A percentile compares a stretch with the other conserved stretches of the same genome.
Conservation (phyloP, 2,888 invertebrate species). For the Muscina levida region DNA sequence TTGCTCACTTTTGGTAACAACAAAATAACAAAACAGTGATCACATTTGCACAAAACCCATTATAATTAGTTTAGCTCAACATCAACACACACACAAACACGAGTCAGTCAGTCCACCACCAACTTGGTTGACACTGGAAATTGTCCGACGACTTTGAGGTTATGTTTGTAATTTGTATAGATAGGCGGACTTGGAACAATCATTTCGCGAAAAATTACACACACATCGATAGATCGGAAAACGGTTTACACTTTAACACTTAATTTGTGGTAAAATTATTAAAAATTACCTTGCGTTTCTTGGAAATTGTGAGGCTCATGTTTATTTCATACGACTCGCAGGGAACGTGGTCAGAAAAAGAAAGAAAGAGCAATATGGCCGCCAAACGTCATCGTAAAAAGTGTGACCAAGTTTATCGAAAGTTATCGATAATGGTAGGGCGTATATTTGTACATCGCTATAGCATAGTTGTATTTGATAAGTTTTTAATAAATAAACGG, state of each 20-base stretch:
- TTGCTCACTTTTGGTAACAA: not conserved
- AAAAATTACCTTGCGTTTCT: constrained; percentile 80
- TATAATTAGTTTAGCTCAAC: not conserved
- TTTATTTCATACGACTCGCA: constrained; percentile 78
- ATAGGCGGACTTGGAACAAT: constrained; percentile 38
- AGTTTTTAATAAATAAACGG: too few relatives aligned
- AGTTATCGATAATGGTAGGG: constrained; percentile 50
- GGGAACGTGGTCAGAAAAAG: constrained; percentile 80
- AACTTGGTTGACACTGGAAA: constrained; percentile 56
- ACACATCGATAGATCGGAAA: not conserved
- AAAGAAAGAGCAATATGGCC: constrained; percentile 78
- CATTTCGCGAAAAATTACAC: constrained; percentile 46
- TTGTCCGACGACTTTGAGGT: constrained; percentile 70
- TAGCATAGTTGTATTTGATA: not conserved
- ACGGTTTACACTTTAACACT: not conserved
- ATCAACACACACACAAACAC: constrained; percentile 18
- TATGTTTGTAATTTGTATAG: constrained; percentile 37
- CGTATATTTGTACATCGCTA: not conserved
- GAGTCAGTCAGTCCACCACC: not conserved
- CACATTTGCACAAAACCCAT: not conserved
- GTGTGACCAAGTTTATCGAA: constrained; percentile 48
- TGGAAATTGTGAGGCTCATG: constrained; percentile 80
- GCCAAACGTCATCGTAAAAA: constrained; percentile 62
- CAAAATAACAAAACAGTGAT: not conserved
- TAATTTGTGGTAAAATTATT: constrained; percentile 50